A percentile compares a stretch with the other conserved stretches of the same genome.
Evolutionary conservation across 2,888 invertebrate species (phyloP).

Genomic region (Diloba caeruleocephala): DNA sequence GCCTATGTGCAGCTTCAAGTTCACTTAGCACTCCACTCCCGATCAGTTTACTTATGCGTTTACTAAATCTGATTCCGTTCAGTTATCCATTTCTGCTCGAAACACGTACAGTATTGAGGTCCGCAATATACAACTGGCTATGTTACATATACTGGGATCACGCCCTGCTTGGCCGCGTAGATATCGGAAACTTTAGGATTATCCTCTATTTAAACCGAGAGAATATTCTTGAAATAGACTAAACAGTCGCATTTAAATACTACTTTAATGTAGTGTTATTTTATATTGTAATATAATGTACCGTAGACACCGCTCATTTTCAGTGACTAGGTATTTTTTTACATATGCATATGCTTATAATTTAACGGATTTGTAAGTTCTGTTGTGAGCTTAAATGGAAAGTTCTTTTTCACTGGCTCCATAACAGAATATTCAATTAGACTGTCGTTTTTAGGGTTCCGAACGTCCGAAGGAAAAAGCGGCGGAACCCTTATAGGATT

Average conservation of each 20-base stretch:
- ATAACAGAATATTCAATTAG: too few species aligned
- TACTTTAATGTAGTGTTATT: background rate
- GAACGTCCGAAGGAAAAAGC: too few species aligned
- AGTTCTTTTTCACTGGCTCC: too few species aligned
- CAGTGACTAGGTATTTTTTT: too few species aligned
- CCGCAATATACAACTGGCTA: slow-evolving; percentile 46
- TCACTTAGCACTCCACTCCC: slow-evolving; percentile 1
- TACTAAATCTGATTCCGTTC: slow-evolving; percentile 31
- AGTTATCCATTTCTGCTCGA: slow-evolving; percentile 40
- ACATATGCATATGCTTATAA: too few species aligned
- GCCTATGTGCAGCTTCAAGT: background rate
- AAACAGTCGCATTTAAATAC: too few species aligned
- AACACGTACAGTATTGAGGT: slow-evolving; percentile 54
- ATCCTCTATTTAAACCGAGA: slow-evolving; percentile 4
- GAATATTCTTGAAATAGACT: slow-evolving; percentile 22
- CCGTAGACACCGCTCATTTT: too few species aligned
- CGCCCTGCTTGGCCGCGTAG: slow-evolving; percentile 24
- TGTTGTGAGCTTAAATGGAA: too few species aligned
- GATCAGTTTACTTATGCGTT: slow-evolving; percentile 37
- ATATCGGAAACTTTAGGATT: slow-evolving; percentile 29
- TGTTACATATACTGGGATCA: slow-evolving; percentile 41
- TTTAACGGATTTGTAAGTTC: background rate
- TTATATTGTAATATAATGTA: background rate
- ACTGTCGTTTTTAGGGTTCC: too few species aligned
- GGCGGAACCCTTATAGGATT: too few species aligned